These are phyloP conservation scores for Merodon equestris DNA, from an alignment of 2,888 invertebrate species.

Conservation along the genomic window DNA sequence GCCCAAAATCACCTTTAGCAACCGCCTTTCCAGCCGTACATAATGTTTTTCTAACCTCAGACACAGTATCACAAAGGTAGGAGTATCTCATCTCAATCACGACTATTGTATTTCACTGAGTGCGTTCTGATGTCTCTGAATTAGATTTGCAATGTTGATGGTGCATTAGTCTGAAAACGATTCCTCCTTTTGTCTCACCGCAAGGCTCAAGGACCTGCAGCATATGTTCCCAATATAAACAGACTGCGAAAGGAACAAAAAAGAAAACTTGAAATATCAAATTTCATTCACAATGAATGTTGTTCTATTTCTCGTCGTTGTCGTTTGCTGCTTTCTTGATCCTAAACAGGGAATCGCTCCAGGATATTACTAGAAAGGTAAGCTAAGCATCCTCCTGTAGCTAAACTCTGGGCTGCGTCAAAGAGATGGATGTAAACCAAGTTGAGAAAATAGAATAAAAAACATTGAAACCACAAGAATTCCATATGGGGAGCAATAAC, in stretches of 20 bases:
- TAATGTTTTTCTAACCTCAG: neutral
- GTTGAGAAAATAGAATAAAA: too few species aligned
- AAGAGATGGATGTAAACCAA: slow-evolving; percentile 20
- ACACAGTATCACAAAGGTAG: neutral
- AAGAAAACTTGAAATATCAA: slow-evolving; percentile 20
- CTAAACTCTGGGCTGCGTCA: neutral
- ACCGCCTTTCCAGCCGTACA: too few species aligned
- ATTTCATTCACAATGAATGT: slow-evolving; percentile 50
- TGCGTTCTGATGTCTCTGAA: slow-evolving; percentile 22
- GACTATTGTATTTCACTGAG: slow-evolving; percentile 15
- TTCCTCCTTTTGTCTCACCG: neutral
- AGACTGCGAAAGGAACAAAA: neutral
- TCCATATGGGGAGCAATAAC: too few species aligned
- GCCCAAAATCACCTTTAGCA: too few species aligned
- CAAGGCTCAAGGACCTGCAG: slow-evolving; percentile 13
- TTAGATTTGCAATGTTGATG: slow-evolving; percentile 26
- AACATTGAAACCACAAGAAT: too few species aligned
- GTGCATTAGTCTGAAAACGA: slow-evolving; percentile 5
- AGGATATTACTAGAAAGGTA: slow-evolving; percentile 39
- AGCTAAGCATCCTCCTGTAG: slow-evolving; percentile 46
- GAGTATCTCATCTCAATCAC: neutral
- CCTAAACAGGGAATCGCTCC: slow-evolving; percentile 33
- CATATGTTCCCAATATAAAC: too few species aligned
- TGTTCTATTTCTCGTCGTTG: slow-evolving; percentile 12
- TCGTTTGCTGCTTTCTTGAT: slow-evolving; percentile 1